Percentiles rank a stretch among this genome's conserved stretches.
phyloP scores from a whole-genome alignment of 2,797 vertebrate genomes.

The Tarsius wallacei region DNA sequence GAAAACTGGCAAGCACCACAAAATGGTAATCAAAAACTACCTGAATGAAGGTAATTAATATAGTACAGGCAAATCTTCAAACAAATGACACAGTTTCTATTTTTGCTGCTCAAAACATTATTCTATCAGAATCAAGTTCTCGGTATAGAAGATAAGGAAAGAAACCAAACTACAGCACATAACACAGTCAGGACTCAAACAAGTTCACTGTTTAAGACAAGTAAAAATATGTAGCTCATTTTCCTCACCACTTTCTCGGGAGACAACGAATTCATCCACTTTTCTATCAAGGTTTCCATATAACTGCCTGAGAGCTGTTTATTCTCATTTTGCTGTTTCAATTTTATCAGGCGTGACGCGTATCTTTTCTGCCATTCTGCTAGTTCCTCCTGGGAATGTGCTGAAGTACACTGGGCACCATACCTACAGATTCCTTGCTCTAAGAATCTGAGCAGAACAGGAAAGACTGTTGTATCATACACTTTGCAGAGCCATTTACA shows the following conservation, averaged over 20 bases:
- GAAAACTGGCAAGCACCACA: constrained; percentile 47
- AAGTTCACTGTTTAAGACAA: constrained; percentile 69
- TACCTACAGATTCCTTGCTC: constrained; percentile 99
- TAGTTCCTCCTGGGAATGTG: constrained; percentile 99
- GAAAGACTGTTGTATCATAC: constrained; percentile 80
- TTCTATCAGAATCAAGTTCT: constrained; percentile 68
- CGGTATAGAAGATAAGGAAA: constrained; percentile 35
- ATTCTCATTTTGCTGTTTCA: constrained; percentile 99
- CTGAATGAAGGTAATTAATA: background rate
- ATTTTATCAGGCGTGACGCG: constrained; percentile 97
- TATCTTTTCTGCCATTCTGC: constrained; percentile 99
- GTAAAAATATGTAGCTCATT: constrained; percentile 39
- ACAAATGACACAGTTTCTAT: background rate
- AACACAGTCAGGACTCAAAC: constrained; percentile 64
- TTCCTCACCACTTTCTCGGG: constrained; percentile 98
- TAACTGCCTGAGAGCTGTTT: constrained; percentile 98
- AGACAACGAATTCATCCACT: constrained; percentile 99
- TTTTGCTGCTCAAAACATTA: constrained; percentile 50
- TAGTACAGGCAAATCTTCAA: constrained; percentile 1
- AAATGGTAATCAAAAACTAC: background rate
- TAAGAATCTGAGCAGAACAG: constrained; percentile 94
- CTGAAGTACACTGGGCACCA: constrained; percentile 98
- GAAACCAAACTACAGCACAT: constrained; percentile 32
- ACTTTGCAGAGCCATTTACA: constrained; percentile 66
- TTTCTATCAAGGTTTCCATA: constrained; percentile 99